phyloP scores from a whole-genome alignment of 2,113 vertebrate genomes.

The Aix galericulata region DNA sequence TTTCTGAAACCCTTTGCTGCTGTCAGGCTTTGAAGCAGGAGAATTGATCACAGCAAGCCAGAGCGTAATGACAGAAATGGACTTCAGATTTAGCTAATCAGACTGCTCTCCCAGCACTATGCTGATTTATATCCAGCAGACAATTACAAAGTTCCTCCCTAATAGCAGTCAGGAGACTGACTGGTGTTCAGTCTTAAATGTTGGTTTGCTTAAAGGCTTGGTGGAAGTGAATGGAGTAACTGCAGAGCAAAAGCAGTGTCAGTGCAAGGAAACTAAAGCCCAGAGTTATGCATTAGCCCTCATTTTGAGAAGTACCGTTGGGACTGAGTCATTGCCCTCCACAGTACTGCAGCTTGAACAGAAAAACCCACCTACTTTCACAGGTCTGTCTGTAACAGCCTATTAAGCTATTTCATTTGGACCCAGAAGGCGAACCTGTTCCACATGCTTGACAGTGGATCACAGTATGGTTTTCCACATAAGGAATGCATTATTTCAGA shows the following conservation, averaged over 20 bases:
- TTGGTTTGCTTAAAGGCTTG: not conserved
- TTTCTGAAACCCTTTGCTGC: not conserved
- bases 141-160: not conserved
- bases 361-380: not conserved
- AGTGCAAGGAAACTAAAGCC: not conserved
- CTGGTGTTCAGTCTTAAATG: not conserved
- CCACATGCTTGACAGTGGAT: not conserved
- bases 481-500: slow-evolving; percentile 15
- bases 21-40: not conserved
- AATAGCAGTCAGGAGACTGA: not conserved
- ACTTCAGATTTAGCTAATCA: not conserved
- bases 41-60: not conserved
- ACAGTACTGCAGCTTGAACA: not conserved
- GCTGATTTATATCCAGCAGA: not conserved
- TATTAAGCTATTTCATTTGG: not conserved
- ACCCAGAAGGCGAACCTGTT: not conserved
- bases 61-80: not conserved
- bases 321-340: not conserved
- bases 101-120: not conserved
- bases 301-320: not conserved
- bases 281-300: not conserved
- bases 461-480: not conserved
- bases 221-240: not conserved
- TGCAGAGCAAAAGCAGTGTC: fast-evolving
- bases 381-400: not conserved